phyloP scores from a whole-genome alignment of 2,113 vertebrate genomes.

The Chaetodon auriga region DNA sequence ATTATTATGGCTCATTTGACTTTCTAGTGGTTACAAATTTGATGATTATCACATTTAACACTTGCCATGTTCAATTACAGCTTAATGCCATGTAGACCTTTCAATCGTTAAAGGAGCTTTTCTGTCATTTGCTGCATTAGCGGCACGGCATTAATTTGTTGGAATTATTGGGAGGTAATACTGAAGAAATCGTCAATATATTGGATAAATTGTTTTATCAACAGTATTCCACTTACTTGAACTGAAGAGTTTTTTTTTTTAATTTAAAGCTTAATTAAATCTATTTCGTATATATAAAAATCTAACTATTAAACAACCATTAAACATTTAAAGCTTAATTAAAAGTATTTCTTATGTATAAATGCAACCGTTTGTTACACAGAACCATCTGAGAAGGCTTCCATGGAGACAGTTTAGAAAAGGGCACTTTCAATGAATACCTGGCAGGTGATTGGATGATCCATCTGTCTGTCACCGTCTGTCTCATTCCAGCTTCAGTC shows the following conservation, averaged over 20 bases:
- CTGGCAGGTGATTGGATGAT: too few relatives aligned
- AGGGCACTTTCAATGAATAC: too few relatives aligned
- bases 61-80: constrained; percentile 67
- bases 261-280: not conserved
- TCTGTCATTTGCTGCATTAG: not conserved
- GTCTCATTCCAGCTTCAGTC: too few relatives aligned
- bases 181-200: not conserved
- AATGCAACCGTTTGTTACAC: too few relatives aligned
- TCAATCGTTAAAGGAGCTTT: constrained; percentile 23
- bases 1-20: constrained; percentile 74
- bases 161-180: not conserved
- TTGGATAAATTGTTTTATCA: not conserved
- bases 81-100: constrained; percentile 27
- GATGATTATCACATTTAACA: constrained; percentile 77
- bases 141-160: not conserved
- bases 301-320: too few relatives aligned
- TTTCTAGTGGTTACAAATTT: constrained; percentile 78
- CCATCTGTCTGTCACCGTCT: too few relatives aligned
- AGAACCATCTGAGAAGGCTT: too few relatives aligned
- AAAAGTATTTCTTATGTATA: not conserved
- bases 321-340: not conserved
- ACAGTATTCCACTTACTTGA: not conserved
- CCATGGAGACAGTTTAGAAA: too few relatives aligned
- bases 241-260: not conserved
- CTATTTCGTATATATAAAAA: not conserved